Base-by-base conservation (phyloP, 92 coral and sea anemone species). In the Porites divaricata region DNA sequence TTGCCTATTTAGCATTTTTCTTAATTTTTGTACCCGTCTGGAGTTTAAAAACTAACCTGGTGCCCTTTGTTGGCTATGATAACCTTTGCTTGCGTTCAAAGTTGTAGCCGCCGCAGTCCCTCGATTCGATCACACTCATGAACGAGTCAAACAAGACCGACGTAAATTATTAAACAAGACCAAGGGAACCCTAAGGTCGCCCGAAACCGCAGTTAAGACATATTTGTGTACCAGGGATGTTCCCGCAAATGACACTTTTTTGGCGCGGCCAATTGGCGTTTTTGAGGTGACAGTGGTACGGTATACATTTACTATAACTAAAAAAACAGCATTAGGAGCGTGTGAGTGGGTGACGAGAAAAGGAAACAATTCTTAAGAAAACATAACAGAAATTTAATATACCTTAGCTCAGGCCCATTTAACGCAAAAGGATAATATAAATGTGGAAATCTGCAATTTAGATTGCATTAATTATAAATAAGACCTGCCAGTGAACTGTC, bases 391-490 rank as follows among this genome's bases (percentile, higher is more conserved):
- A 57, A 70, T 80, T 80, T 54, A 72, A 80, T 80, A 80, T 58
- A 23, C 63, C 49, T 80, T 56, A 48, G 70, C 58, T 68, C 48
- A 26, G 22, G 84, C 8, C 15, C 35, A 58, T 50, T 53, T 28
- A 25, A 72, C 21, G 67, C 78, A n/a, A 50, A 72, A 50, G 78
- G 79, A 73, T 76, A 76, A 35, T 62, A 76, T 35, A 59, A 72
- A 72, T 62, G 63, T 11, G 75, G 75, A 75, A 56, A 84, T 75
- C 88, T 84, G 88, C 82, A 75, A 84, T 84, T 84, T 75, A 84
- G 88, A 84, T 84, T 54, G 63, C 68, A 66, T 84, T 25, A 84
- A 84, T 75, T 62, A 75, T 84, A 65, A 26, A 84, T 75, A 26
- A n/a, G 67, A 84, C 81, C 75, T 61, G 81, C 64, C 82, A 53